Evolutionary conservation across 64 coral and sea anemone genomes (phyloP).

Genomic region (Trachythela sp.): DNA sequence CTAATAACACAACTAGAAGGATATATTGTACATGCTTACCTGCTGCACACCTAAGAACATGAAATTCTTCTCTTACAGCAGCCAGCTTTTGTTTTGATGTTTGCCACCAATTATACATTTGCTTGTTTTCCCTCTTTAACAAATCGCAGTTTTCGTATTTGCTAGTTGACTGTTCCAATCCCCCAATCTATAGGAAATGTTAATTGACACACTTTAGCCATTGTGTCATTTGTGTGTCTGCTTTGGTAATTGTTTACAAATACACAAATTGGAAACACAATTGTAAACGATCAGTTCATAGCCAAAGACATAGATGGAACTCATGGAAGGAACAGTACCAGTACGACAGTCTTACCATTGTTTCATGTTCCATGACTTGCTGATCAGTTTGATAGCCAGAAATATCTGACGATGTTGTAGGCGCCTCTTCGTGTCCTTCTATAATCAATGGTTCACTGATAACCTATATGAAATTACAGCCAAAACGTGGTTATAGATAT

Average conservation of each 20-base stretch:
- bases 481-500: no score
- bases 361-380: neutral
- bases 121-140: neutral
- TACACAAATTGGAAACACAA: no score
- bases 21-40: neutral
- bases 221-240: neutral
- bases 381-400: neutral
- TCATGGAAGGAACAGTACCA: no score
- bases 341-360: constrained; percentile 1
- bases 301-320: neutral
- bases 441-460: no score
- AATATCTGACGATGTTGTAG: neutral
- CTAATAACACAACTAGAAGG: neutral
- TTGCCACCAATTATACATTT: neutral
- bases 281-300: neutral
- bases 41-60: neutral
- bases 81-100: neutral
- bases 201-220: neutral
- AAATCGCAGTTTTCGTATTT: neutral
- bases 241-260: no score
- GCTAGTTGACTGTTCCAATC: neutral
- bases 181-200: neutral
- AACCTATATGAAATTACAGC: no score
- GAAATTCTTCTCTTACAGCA: neutral
- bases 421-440: no score